Base-by-base conservation (phyloP, 2,888 invertebrate species). In the Panzeria rudis region DNA sequence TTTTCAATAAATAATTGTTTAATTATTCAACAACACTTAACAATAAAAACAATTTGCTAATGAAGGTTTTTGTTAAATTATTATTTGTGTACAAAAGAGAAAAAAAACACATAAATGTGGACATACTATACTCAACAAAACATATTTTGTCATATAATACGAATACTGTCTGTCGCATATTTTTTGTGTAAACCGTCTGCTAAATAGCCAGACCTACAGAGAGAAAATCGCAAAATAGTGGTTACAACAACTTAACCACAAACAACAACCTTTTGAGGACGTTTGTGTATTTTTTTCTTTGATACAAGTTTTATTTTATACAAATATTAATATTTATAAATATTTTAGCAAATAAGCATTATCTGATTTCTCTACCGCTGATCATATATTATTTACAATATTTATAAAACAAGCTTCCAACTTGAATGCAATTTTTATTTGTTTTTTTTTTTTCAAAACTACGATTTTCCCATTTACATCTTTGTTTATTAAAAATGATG, bases 171-270 rank as follows among this genome's bases (percentile, higher is more conserved):
- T 50, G 77, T 61, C 41, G 38, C 25, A 69, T 35, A 8, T 38
- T 23, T 17, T 50, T 61, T 6, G 0, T 59, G 25, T 17, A 50
- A 59, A 69, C 29, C 52, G 17, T 56, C 29, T 59, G 52, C 64
- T 71, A 11, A 62, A 52, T 35, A 54, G 29, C 44, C 50, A 80
- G 41, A 64, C 56, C 44, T 25, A 32, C n/a, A 69, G 35, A n/a
- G 35, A n/a, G 59, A 73, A 66, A 83, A 83, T 41, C 64, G 17
- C 13, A 76, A 76, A 56, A 54, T 71, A 80, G 80, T 69, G 84
- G 80, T 71, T 80, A 69, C 32, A 38, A 41, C 41, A 44, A 56
- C 25, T 54, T 20, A 68, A 78, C 83, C 69, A 59, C 83, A 83
- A 75, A 47, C 54, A 79, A 29, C 54, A 61, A 75, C 52, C 81